phyloP scores from a whole-genome alignment of 2,888 invertebrate species.

The Ichneumoninae sp. region DNA sequence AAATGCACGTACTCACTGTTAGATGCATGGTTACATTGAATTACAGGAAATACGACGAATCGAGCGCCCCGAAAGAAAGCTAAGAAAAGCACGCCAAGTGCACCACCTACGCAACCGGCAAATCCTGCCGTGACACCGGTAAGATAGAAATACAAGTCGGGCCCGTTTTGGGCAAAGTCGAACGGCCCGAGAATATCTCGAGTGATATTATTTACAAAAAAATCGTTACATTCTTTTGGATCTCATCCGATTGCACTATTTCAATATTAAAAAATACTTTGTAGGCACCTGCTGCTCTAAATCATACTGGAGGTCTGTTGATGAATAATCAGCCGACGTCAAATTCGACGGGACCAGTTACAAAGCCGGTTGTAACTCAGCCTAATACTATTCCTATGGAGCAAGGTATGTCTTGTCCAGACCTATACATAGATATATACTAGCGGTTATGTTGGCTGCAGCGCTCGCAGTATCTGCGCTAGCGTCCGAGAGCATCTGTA shows the following conservation, averaged over 20 bases:
- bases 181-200: background rate
- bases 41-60: conserved; percentile 82
- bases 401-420: conserved; percentile 78
- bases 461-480: too few relatives aligned
- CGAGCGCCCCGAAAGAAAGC: conserved; percentile 86
- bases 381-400: conserved; percentile 80
- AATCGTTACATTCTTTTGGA: background rate
- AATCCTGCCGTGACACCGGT: conserved; percentile 78
- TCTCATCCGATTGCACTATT: conserved; percentile 7
- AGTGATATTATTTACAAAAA: background rate
- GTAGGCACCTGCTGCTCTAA: conserved; percentile 80
- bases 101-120: conserved; percentile 72
- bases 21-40: conserved; percentile 79
- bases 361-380: conserved; percentile 79
- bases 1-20: conserved; percentile 73
- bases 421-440: background rate
- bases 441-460: too few relatives aligned
- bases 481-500: too few relatives aligned
- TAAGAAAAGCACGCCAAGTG: conserved; percentile 84
- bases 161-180: background rate
- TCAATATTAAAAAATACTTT: conserved; percentile 57
- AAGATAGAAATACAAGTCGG: conserved; percentile 69
- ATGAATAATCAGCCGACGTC: conserved; percentile 81
- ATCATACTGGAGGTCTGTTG: conserved; percentile 82
- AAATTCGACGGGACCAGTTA: conserved; percentile 79